Evolutionary conservation across 1,140 invertebrate species (phyloP), one percentile per base, ranked within the genome.

Genomic region (Phenacoccus solenopsis): DNA sequence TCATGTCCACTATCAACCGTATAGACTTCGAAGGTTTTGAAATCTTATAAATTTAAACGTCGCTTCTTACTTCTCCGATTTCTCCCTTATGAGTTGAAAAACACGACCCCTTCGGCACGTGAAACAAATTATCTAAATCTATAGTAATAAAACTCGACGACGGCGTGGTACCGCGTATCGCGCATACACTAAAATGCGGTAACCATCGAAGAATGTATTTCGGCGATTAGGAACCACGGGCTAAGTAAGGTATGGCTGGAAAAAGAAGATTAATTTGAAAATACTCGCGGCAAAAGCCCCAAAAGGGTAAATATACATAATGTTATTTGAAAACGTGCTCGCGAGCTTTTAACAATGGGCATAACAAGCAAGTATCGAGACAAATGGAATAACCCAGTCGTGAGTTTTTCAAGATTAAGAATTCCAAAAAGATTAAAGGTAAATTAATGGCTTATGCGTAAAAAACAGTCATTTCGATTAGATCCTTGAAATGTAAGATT

Each of bases 211-310:
- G 38, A 49, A 49, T 49, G 38, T 49, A 49, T 49, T 49, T 49
- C 38, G 20, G 38, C 38, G 38, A 49, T 49, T 49, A 49, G 38
- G 20, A 49, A 49, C 5, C 38, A 49, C 4, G 13, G 30, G 30
- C 12, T n/a, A 9, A 49, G 20, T 16, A 49, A 49, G 16, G 38
- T 2, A 49, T 49, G 16, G 38, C 38, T 49, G 38, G 5, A 49
- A n/a, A 49, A 49, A 49, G 38, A 49, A 49, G 38, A 49, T 49
- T 49, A 49, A 49, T 49, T 49, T 49, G 38, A 49, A 49, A 49
- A 49, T 49, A n/a, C 20, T 49, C 16, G 5, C 2, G 38, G 38
- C 12, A n/a, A 49, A 49, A 49, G 16, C 5, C 5, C 38, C 38
- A n/a, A 49, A 49, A 49, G 38, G 5, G 16, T 49, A 49, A 49